Conservation (phyloP, 2,888 invertebrate species). For the Ophraella communa region DNA sequence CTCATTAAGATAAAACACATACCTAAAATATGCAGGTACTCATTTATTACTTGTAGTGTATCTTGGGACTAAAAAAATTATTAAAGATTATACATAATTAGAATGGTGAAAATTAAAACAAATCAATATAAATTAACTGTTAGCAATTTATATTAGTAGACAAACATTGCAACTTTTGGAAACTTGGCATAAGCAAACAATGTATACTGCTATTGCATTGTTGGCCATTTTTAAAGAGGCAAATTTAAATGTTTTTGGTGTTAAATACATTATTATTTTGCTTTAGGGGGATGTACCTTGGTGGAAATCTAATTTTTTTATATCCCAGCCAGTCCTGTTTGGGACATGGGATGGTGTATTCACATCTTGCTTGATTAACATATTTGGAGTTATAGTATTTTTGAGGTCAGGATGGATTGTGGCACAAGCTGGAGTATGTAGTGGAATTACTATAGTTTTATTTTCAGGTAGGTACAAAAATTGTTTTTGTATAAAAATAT, state of each 20-base stretch:
- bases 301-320: conserved; percentile 97
- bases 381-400: conserved; percentile 97
- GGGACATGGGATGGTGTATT: conserved; percentile 99
- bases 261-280: conserved; percentile 25
- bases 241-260: background rate
- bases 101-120: no score
- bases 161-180: no score
- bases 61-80: no score
- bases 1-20: background rate
- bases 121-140: no score
- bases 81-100: no score
- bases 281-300: conserved; percentile 81
- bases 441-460: conserved; percentile 81
- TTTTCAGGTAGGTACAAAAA: conserved; percentile 73
- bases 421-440: conserved; percentile 83
- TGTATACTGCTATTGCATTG: no score
- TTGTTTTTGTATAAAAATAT: conserved; percentile 26
- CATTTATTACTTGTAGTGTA: no score
- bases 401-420: conserved; percentile 97
- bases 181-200: no score
- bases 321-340: conserved; percentile 94
- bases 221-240: background rate
- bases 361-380: conserved; percentile 95
- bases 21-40: no score
- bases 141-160: no score